phyloP scores from a whole-genome alignment of 2,888 invertebrate species.

The Anticlea derivata region DNA sequence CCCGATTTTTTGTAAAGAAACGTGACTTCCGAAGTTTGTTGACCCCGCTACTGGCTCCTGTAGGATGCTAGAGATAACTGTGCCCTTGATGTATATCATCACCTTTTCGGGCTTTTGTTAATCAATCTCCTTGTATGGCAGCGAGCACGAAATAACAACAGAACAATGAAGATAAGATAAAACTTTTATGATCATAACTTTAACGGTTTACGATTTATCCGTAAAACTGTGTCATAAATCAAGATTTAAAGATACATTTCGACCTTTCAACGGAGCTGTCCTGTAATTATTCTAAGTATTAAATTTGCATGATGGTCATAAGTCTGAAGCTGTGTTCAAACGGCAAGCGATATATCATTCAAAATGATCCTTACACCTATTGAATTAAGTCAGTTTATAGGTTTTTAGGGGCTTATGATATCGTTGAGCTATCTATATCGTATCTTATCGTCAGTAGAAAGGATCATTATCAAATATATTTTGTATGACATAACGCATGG shows the following conservation, averaged over 20 bases:
- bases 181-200: conserved; percentile 35
- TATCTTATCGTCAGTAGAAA: too few relatives aligned
- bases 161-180: conserved; percentile 39
- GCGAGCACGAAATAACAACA: conserved; percentile 34
- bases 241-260: conserved; percentile 43
- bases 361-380: too few relatives aligned
- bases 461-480: too few relatives aligned
- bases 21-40: conserved; percentile 66
- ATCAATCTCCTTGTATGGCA: conserved; percentile 48
- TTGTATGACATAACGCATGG: too few relatives aligned
- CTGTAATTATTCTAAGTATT: conserved; percentile 59
- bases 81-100: conserved; percentile 58
- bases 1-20: conserved; percentile 61
- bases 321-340: conserved; percentile 45
- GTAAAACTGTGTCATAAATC: conserved; percentile 37
- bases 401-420: too few relatives aligned
- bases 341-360: too few relatives aligned
- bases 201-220: conserved; percentile 33
- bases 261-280: conserved; percentile 44
- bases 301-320: conserved; percentile 69
- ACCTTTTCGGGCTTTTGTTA: conserved; percentile 54
- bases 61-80: conserved; percentile 57
- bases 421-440: background rate
- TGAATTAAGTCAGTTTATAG: too few relatives aligned
- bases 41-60: conserved; percentile 70